Percentiles rank a stretch among this genome's conserved stretches.
Evolutionary conservation across 2,113 vertebrate species (phyloP).

Genomic region (Setophaga coronata): DNA sequence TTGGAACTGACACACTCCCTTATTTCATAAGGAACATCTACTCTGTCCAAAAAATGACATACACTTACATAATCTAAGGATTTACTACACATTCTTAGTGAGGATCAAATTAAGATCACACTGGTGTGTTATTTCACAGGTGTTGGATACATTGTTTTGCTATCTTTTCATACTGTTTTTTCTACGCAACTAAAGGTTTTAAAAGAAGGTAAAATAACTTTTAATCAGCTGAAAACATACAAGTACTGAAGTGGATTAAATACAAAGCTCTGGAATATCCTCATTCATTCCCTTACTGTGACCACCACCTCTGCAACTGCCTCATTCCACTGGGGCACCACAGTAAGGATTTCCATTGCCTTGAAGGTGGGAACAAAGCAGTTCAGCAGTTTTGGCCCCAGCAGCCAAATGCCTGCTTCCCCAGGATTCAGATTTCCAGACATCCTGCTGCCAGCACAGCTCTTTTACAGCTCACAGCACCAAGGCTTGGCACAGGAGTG

Average conservation of each 20-base stretch:
- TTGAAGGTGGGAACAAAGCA: background rate
- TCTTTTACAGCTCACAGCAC: background rate
- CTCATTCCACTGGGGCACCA: background rate
- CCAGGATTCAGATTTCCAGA: background rate
- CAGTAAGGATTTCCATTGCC: background rate
- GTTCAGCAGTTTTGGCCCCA: background rate
- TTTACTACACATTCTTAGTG: background rate
- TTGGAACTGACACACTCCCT: background rate
- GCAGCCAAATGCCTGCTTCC: background rate
- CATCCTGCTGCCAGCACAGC: background rate
- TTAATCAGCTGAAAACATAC: background rate
- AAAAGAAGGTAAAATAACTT: background rate
- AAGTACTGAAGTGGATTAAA: background rate
- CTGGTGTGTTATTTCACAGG: background rate
- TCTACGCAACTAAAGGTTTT: background rate
- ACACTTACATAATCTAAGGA: background rate
- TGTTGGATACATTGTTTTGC: background rate
- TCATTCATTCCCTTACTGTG: background rate
- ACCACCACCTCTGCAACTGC: background rate
- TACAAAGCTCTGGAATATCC: background rate
- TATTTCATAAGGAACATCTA: background rate
- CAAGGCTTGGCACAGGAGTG: background rate
- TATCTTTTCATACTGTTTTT: background rate
- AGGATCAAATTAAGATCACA: background rate
- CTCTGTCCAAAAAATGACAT: background rate